phyloP scores from a whole-genome alignment of 92 coral and sea anemone species.

The Siderastrea siderea region DNA sequence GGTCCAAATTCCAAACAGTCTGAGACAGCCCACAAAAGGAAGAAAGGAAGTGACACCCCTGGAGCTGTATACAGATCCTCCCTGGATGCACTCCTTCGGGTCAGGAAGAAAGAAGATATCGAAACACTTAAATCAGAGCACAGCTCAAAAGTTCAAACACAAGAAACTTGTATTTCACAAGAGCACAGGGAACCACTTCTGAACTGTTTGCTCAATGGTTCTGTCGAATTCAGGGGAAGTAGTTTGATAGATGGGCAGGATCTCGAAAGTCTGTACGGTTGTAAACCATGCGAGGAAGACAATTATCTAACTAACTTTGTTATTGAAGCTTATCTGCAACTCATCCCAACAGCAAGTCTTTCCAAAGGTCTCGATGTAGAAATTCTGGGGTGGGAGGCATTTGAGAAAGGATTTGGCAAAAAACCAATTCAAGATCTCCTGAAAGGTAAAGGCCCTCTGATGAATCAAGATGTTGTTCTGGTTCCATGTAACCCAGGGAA shows the following conservation, averaged over 20 bases:
- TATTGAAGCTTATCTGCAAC: constrained; percentile 59
- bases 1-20: constrained; percentile 8
- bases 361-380: constrained; percentile 31
- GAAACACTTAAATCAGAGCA: constrained; percentile 20
- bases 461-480: constrained; percentile 52
- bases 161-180: constrained; percentile 51
- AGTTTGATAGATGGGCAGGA: constrained; percentile 46
- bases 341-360: constrained; percentile 5
- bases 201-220: constrained; percentile 57
- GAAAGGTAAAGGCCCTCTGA: constrained; percentile 45
- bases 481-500: constrained; percentile 57
- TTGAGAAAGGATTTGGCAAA: constrained; percentile 43
- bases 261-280: constrained; percentile 38
- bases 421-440: constrained; percentile 28
- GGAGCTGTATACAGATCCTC: constrained; percentile 42
- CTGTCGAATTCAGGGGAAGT: constrained; percentile 59
- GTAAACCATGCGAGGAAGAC: constrained; percentile 44
- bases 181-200: constrained; percentile 64
- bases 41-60: background rate
- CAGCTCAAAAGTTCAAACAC: constrained; percentile 42
- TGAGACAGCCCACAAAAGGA: constrained; percentile 14
- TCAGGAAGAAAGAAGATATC: constrained; percentile 2
- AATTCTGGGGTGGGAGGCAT: constrained; percentile 37
- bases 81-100: constrained; percentile 17
- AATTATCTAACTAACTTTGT: constrained; percentile 72